Base-by-base conservation (phyloP, 1,140 invertebrate species). In the Trichomalopsis sarcophagae region DNA sequence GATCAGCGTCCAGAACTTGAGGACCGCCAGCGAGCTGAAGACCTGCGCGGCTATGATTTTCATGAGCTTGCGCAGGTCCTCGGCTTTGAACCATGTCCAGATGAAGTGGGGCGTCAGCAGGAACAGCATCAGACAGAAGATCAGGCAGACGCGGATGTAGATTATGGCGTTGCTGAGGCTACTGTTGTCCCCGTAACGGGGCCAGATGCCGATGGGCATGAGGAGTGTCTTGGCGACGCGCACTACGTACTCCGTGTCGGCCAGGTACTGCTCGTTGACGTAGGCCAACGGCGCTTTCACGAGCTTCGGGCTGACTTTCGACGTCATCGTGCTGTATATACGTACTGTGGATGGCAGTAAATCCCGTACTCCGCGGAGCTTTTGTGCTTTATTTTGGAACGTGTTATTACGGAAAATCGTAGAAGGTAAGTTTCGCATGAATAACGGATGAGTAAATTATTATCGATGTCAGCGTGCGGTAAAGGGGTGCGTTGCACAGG, bases 1-100 rank as follows among this genome's bases (percentile, higher is more conserved):
- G 5, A 92, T 91, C 47, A 92, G 82, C 2, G 90, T 90, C 89
- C 90, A 92, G 79, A 92, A 93, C 80, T 92, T 93, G 2, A 92
- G 88, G 0, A 93, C 82, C 7, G 90, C 91, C 23, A 93, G 81
- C 33, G 90, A 87, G 10, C 89, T 92, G 68, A 93, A 93, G 0
- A 93, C 89, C 74, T 91, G 87, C 9, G 90, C 83, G 2, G 89
- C 92, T 21, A 92, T 90, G 13, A 93, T 88, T 78, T 93, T 92
- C 91, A 92, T 93, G 14, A 91, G 84, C 50, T 87, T 90, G 1
- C 79, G 89, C 44, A 93, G 87, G 76, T 92, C 87, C 40, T 93
- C 91, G 6, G 89, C 90, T 21, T 91, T 90, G 40, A 91, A 90
- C 66, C 87, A 92, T 0, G 91, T 92, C 33, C 85, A 92, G 6